Evolutionary conservation across 2,113 vertebrate genomes (phyloP), one percentile per base, ranked within the genome.

Genomic region (Vulpes vulpes): DNA sequence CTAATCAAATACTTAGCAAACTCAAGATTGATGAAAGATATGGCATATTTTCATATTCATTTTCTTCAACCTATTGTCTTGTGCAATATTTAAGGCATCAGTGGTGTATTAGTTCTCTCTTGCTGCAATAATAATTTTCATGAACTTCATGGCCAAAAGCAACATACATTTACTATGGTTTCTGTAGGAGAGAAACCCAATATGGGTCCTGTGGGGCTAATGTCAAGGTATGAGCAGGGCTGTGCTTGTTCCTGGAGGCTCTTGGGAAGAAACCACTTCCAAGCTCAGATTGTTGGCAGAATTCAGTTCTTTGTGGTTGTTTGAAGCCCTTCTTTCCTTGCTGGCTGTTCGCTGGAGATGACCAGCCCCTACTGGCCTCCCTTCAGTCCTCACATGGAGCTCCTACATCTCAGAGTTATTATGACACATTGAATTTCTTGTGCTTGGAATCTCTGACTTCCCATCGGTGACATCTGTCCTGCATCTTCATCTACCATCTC

Each of bases 1-100:
- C 43, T 65, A 35, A 35, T 93, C 23, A 94, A 78, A n/a, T 78
- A 35, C n/a, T 84, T 94, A 73, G 32, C 60, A 81, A 91, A 49
- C 55, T 43, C 67, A 57, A 94, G 49, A 49, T 11, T 55, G 15
- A 76, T 65, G 78, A 89, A 89, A 0, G 65, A 25, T 57, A 43
- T 51, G 25, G 0, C 3, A 62, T 23, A 38, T 79, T 73, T 87
- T 88, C 59, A 64, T 73, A 27, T 14, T 25, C 32, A 23, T 67
- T 91, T 87, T 85, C 69, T 91, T 59, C 30, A 27, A 22, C 23
- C 12, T 8, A 30, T 69, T 89, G 12, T 97, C 22, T 81, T 85
- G 25, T 92, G 17, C 23, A 57, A 30, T 81, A 80, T 38, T 86
- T 87, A 62, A 74, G 89, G 1, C 16, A 62, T 49, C 22, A 60